These are phyloP conservation scores for Brevimyrus niger DNA, from an alignment of 2,113 vertebrate genomes.

Conservation along the genomic window DNA sequence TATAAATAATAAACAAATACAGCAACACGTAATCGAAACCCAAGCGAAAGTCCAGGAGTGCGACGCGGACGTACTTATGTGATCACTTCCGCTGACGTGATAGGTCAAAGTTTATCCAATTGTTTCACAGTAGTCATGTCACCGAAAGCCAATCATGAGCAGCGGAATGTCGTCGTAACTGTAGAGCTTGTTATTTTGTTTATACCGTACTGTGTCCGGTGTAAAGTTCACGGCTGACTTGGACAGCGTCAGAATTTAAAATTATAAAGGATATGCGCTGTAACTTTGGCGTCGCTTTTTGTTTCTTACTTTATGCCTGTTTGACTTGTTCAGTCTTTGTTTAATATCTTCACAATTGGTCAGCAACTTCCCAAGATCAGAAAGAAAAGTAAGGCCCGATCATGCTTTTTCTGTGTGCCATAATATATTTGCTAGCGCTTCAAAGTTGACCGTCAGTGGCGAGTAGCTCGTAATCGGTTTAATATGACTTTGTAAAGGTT, in stretches of 20 bases:
- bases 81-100: neutral
- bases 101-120: slow-evolving; percentile 13
- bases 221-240: neutral
- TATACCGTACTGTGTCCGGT: neutral
- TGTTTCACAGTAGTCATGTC: neutral
- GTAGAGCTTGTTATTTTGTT: neutral
- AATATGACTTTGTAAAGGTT: neutral
- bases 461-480: neutral
- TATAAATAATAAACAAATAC: neutral
- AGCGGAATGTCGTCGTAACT: neutral
- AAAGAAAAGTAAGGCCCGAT: neutral
- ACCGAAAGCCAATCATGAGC: neutral
- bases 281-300: neutral
- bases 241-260: slow-evolving; percentile 1
- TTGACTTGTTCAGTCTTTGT: neutral
- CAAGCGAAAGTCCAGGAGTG: neutral
- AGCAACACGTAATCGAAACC: neutral
- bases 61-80: neutral
- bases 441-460: neutral
- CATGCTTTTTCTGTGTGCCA: neutral
- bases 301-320: neutral
- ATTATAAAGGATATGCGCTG: neutral
- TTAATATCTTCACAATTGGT: neutral
- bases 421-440: neutral
- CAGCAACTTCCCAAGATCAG: neutral